phyloP scores from a whole-genome alignment of 2,797 vertebrate species.

The Channa striata region DNA sequence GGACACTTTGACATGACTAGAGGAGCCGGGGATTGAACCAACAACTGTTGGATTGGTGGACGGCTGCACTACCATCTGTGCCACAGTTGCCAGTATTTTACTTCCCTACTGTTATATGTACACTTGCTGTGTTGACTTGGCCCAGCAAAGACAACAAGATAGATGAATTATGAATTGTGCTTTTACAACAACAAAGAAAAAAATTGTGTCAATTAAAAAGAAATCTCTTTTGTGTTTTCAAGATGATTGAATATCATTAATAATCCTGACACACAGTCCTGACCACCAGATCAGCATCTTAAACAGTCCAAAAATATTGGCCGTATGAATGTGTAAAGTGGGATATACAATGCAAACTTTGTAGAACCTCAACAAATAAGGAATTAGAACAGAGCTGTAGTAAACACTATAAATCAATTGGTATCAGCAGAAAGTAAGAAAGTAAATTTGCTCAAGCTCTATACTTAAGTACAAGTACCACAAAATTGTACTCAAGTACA shows the following conservation, averaged over 20 bases:
- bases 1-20: no score
- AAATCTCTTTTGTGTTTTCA: constrained; percentile 9
- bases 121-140: constrained; percentile 20
- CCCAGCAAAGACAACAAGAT: constrained; percentile 12
- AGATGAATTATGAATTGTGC: constrained; percentile 55
- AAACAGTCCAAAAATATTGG: constrained; percentile 31
- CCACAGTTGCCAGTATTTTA: no score
- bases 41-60: no score
- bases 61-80: no score
- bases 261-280: constrained; percentile 21
- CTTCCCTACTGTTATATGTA: neutral
- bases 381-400: constrained; percentile 6
- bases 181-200: constrained; percentile 24
- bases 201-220: constrained; percentile 46
- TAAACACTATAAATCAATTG: constrained; percentile 3
- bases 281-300: constrained; percentile 12
- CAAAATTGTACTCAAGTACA: neutral
- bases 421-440: constrained; percentile 4
- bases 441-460: constrained; percentile 12
- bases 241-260: neutral
- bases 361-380: constrained; percentile 30
- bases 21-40: no score
- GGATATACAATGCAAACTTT: constrained; percentile 21
- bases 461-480: neutral
- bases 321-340: constrained; percentile 4